Evolutionary conservation across 2,797 vertebrate genomes (phyloP), one percentile per base, ranked within the genome.

Genomic region (Tinamus major): DNA sequence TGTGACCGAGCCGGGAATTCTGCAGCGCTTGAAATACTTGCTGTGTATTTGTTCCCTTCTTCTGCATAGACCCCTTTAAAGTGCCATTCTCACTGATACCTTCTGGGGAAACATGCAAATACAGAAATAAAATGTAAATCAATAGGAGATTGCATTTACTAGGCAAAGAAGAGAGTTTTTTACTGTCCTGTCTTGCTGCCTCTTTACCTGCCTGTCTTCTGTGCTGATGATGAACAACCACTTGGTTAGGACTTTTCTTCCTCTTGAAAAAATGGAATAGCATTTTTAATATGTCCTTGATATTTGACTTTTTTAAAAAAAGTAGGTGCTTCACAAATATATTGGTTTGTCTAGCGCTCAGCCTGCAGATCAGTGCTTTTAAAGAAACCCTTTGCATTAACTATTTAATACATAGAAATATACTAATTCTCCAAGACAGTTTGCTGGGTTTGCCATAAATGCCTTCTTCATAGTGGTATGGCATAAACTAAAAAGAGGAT

Each of bases 211-310:
- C 13, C 33, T 71, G 70, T 53, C 12, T 29, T 9, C 16, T 59
- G 17, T 37, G 23, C 26, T 84, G 70, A 2, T 83, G 63, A 23
- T 75, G 69, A 92, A 35, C 39, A 84, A 79, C 19, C 39, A 44
- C n/a, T 58, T 76, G 26, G 5, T 35, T 63, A 23, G 56, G 48
- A 21, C n/a, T 64, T 70, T n/a, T 23, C 19, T 81, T 76, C 35
- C 15, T 70, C 15, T 79, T 89, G 33, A 79, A 55, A 81, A 81
- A 61, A 51, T 53, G 6, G 7, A 26, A 51, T 83, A 6, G 5
- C 4, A 7, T 58, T 93, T 95, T 82, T 69, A 89, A 63, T 61
- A 72, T 56, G n/a, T 63, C 75, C 79, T 90, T 79, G 75, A 72
- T 84, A 64, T 78, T 72, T 91, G 42, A 61, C 51, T 80, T 90